Conservation (phyloP, 1,140 invertebrate genomes). For the Caenorhabditis latens region DNA sequence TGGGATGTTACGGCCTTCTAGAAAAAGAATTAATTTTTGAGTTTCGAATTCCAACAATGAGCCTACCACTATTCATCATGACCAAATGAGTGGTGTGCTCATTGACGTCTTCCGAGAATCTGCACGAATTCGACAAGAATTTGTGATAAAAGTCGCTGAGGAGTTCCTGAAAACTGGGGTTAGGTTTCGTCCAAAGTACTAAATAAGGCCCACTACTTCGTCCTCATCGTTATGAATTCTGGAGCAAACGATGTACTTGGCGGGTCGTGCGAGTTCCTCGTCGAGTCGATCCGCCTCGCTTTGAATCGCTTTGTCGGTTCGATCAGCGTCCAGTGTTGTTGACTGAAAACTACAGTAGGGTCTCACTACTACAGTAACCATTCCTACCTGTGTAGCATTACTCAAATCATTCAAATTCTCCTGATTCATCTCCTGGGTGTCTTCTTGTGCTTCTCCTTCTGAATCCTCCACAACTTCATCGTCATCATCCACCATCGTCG, state of each 20-base stretch:
- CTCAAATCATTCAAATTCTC: background rate
- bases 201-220: conserved; percentile 40
- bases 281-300: background rate
- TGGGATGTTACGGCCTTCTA: background rate
- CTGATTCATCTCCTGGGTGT: background rate
- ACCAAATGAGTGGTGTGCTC: conserved; percentile 53
- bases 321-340: background rate
- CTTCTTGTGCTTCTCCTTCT: background rate
- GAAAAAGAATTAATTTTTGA: background rate
- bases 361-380: too few species aligned
- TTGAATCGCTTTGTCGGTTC: background rate
- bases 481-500: background rate
- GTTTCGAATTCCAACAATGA: background rate
- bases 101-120: conserved; percentile 33
- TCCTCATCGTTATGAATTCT: conserved; percentile 40
- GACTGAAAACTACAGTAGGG: background rate
- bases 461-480: conserved; percentile 48
- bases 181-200: background rate
- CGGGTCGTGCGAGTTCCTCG: background rate
- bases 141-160: conserved; percentile 29
- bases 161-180: conserved; percentile 13
- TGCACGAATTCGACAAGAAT: conserved; percentile 30
- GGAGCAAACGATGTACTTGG: conserved; percentile 26
- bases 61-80: conserved; percentile 54
- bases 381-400: background rate